Evolutionary conservation across 2,113 vertebrate species (phyloP).

Genomic region (Hyperoodon ampullatus): DNA sequence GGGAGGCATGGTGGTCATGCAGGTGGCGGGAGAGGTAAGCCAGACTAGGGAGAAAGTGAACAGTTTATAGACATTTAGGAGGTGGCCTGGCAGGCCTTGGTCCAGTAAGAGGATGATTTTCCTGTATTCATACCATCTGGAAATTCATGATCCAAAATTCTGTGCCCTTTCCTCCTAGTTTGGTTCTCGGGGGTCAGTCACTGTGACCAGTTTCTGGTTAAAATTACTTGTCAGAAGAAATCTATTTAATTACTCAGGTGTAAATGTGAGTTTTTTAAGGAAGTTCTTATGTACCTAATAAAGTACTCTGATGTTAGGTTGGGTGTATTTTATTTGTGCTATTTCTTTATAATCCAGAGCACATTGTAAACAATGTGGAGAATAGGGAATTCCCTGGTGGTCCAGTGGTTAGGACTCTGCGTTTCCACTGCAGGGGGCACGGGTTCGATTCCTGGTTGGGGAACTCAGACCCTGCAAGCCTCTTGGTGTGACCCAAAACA

Average conservation of each 20-base stretch:
- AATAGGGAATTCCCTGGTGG: neutral
- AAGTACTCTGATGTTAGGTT: neutral
- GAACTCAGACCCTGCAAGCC: no score
- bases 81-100: neutral
- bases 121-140: neutral
- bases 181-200: neutral
- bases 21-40: neutral
- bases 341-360: neutral
- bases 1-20: neutral
- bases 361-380: neutral
- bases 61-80: neutral
- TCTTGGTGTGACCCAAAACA: no score
- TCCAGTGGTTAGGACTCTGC: no score
- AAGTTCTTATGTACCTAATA: constrained; percentile 20
- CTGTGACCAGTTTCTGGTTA: constrained; percentile 32
- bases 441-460: no score
- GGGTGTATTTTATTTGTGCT: neutral
- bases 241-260: neutral
- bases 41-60: neutral
- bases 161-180: neutral
- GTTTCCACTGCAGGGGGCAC: no score
- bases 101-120: neutral
- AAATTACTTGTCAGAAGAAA: constrained; percentile 39
- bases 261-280: constrained; percentile 27
- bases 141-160: constrained; percentile 28